These are phyloP conservation scores for Mico argentatus DNA, from an alignment of 2,797 vertebrate species.

Conservation along the genomic window DNA sequence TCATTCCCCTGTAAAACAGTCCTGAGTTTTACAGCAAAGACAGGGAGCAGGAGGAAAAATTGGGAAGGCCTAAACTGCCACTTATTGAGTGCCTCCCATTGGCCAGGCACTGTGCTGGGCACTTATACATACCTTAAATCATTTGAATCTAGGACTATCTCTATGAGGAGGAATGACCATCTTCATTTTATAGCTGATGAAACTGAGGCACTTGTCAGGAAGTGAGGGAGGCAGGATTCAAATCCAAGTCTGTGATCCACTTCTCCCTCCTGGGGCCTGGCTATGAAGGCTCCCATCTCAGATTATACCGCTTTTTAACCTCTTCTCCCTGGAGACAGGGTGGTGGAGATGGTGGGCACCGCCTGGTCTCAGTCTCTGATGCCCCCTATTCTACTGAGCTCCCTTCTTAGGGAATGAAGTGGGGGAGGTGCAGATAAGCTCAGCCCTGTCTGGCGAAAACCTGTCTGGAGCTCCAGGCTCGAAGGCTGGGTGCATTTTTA, in stretches of 20 bases:
- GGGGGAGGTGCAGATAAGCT: background rate
- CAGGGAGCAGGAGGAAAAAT: background rate
- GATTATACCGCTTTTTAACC: background rate
- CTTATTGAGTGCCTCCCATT: background rate
- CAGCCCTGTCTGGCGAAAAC: conserved; percentile 32
- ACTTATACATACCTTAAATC: background rate
- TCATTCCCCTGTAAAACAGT: background rate
- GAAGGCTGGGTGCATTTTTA: conserved; percentile 57
- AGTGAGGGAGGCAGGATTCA: background rate
- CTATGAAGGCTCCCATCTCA: background rate
- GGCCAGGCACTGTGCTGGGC: background rate
- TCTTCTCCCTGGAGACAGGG: background rate
- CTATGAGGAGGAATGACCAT: background rate
- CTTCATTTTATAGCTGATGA: background rate
- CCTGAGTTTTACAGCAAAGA: background rate
- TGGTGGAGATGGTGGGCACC: background rate
- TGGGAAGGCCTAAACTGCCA: background rate
- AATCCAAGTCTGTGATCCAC: background rate
- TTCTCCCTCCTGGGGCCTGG: background rate
- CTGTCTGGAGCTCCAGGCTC: background rate
- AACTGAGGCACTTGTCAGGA: background rate
- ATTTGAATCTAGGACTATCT: background rate
- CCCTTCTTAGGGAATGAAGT: background rate
- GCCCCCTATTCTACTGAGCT: background rate
- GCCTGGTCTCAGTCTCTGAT: background rate